Base-by-base conservation (phyloP, 1,140 invertebrate genomes). In the Apis dorsata region DNA sequence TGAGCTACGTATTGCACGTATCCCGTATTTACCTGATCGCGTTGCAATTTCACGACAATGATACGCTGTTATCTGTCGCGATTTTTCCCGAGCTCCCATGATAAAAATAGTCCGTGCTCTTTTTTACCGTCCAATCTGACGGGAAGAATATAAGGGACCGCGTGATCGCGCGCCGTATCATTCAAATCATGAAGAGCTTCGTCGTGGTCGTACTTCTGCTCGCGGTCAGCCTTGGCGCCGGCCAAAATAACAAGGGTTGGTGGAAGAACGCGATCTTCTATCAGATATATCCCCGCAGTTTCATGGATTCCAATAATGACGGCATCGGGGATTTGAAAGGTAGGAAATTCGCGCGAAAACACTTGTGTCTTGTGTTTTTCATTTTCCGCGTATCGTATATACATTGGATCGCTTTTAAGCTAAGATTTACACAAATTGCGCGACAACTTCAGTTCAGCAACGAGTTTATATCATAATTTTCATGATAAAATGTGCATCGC, bases 201-300 rank as follows among this genome's bases (percentile, higher is more conserved):
- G 34, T n/a, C 15, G 34, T 76, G 1, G 24, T 73, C 12, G 9
- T 76, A 21, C 3, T 71, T 15, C 24, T 86, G 17, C 1, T 87
- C 10, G 24, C 34, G 62, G 15, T 21, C 51, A 11, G 63, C 0
- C 8, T 73, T 10, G 78, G 63, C n/a, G 57, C 81, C 19, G 90
- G 34, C 84, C 1, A 84, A 90, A 74, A 92, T 93, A 85, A 93
- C 19, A 84, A 78, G 68, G 95, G 94, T 84, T 98, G 97, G 97
- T 98, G 96, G 96, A 95, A 96, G 85, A 95, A 95, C n/a, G 95
- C 95, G 0, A 93, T 96, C 13, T 95, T 97, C 83, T 98, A 98
- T 91, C 96, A 97, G 92, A 95, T 97, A 66, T 97, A 97, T 89
- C 96, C 96, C 0, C 93, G 96, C 63, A 97, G 97, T 57, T 97